Base-by-base conservation (phyloP, 2,888 invertebrate genomes). In the Esperia sulphurella region DNA sequence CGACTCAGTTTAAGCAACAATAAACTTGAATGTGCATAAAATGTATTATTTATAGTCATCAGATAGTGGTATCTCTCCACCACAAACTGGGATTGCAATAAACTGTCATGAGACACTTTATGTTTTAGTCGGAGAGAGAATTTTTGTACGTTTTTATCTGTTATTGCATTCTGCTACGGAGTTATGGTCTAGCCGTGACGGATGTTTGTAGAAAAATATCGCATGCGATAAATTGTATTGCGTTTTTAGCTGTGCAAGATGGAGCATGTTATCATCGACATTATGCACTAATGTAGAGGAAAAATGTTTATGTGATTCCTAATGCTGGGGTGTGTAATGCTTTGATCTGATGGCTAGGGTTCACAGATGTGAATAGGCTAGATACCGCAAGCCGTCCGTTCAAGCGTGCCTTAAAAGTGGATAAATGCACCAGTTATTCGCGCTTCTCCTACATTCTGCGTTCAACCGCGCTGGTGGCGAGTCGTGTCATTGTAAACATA, bases 61-160 rank as follows among this genome's bases (percentile, higher is more conserved):
- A 68, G 82, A 83, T 83, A 75, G 68, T 53, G 52, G 54, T 75
- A 75, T 75, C 73, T 65, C 61, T 49, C 57, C 58, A 71, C 74
- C 76, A 62, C 76, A 70, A 71, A 77, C 66, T 68, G 63, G 52
- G 58, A 64, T 63, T 64, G 75, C 71, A 75, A 79, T 80, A 81
- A 78, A 79, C 58, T 54, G 71, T 58, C 63, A 56, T 61, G 68
- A 74, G 71, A 75, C 69, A 61, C 73, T 79, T 78, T 75, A 75
- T 75, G 71, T 66, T 69, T 67, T 64, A 60, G 57, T 63, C 57
- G 57, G 58, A 55, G 37, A 43, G 46, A 46, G 61, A 70, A 66
- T 73, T 75, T 75, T 79, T 69, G 65, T 68, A 60, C 59, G 65
- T 73, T 82, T 81, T 82, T 81, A 81, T 83, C 82, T 78, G 72